phyloP scores from a whole-genome alignment of 53 echinoderm and acorn worm genomes.

The Hippasteria phrygiana region DNA sequence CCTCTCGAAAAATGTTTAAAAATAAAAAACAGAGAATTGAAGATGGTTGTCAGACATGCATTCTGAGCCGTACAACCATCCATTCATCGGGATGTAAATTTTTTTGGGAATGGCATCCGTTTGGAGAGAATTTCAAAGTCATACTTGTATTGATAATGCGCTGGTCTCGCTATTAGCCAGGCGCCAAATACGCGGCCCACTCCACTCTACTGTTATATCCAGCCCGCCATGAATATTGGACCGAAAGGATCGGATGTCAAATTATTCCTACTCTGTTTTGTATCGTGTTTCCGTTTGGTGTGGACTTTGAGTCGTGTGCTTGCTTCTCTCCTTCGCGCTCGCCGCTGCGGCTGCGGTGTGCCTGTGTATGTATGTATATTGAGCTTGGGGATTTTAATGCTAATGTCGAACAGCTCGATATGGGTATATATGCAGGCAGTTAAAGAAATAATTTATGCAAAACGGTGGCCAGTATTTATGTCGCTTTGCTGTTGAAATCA shows the following conservation, averaged over 20 bases:
- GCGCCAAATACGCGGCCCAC: background rate
- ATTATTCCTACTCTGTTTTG: conserved; percentile 29
- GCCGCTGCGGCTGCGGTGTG: background rate
- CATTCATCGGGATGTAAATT: conserved; percentile 1
- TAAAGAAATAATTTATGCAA: conserved; percentile 22
- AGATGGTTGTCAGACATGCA: too few species aligned
- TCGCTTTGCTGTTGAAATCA: too few species aligned
- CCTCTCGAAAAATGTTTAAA: too few species aligned
- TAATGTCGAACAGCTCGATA: conserved; percentile 28
- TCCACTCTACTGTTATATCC: background rate
- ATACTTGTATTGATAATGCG: conserved; percentile 21
- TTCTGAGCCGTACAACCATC: too few species aligned
- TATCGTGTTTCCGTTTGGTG: conserved; percentile 32
- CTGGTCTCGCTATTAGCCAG: conserved; percentile 4
- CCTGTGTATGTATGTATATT: background rate
- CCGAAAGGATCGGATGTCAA: conserved; percentile 41
- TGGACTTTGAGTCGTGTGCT: conserved; percentile 41
- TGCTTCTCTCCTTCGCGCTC: background rate
- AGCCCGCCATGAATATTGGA: conserved; percentile 9
- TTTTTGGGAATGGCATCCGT: background rate
- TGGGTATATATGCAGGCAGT: background rate
- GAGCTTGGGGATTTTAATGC: conserved; percentile 9
- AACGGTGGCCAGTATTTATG: background rate
- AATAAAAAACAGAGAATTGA: too few species aligned
- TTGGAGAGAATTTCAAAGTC: background rate